phyloP scores from a whole-genome alignment of 2,797 vertebrate genomes.

The Coregonus sp. region DNA sequence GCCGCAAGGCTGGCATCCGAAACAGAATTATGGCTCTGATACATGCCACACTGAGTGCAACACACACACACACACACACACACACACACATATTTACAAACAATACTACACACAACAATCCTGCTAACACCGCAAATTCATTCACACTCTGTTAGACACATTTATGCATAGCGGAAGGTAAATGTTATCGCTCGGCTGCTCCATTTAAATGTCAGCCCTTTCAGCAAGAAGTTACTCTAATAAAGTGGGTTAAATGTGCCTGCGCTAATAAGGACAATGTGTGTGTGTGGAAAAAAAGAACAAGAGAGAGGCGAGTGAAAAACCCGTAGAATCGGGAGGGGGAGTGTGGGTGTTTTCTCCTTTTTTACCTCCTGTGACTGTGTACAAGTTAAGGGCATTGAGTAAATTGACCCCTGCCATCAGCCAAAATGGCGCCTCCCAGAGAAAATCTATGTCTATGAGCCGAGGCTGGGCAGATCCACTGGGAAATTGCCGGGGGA shows the following conservation, averaged over 20 bases:
- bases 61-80: conserved; percentile 12
- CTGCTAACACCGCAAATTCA: neutral
- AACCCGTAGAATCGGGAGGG: neutral
- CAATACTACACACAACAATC: neutral
- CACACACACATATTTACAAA: conserved; percentile 2
- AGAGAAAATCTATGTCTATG: conserved; percentile 8
- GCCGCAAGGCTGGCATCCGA: conserved; percentile 26
- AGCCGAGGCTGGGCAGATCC: neutral
- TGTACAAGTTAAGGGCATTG: conserved; percentile 4
- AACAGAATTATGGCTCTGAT: conserved; percentile 27
- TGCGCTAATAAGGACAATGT: neutral
- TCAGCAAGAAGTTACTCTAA: neutral
- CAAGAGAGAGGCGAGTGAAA: neutral
- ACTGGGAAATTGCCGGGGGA: neutral
- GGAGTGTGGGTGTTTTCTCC: neutral
- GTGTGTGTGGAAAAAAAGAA: neutral
- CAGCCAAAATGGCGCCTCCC: neutral
- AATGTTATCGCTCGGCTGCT: conserved; percentile 24
- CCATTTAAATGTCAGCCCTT: conserved; percentile 36
- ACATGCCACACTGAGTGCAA: conserved; percentile 1
- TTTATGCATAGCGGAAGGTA: neutral
- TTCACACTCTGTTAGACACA: neutral
- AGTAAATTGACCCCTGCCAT: neutral
- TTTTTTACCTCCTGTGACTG: too few relatives aligned
- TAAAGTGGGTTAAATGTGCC: conserved; percentile 1